A percentile compares a stretch with the other conserved stretches of the same genome.
Evolutionary conservation across 1,140 invertebrate species (phyloP).

Genomic region (Ceratitis capitata): DNA sequence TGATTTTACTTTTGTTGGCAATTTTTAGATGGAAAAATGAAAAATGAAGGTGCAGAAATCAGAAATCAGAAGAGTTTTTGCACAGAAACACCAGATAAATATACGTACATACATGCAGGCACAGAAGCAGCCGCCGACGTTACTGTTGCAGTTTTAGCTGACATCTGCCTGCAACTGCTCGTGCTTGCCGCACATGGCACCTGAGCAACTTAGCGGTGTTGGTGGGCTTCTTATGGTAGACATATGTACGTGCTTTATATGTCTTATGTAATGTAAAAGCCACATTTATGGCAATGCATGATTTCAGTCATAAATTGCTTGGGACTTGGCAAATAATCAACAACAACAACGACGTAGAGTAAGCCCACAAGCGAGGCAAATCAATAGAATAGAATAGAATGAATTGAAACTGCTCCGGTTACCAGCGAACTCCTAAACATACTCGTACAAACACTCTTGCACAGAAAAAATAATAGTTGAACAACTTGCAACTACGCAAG

Average conservation of each 20-base stretch:
- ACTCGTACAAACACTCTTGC: not conserved
- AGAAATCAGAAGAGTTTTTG: too few relatives aligned
- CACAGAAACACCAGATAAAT: too few relatives aligned
- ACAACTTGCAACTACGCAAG: too few relatives aligned
- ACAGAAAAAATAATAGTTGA: too few relatives aligned
- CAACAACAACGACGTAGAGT: not conserved
- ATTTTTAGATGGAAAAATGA: not conserved
- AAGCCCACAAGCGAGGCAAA: not conserved
- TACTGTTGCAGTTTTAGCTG: not conserved
- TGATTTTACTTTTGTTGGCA: not conserved
- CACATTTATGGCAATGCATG: slow-evolving; percentile 33
- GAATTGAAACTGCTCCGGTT: not conserved
- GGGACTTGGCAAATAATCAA: not conserved
- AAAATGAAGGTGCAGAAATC: not conserved
- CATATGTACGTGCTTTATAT: not conserved
- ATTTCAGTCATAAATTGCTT: slow-evolving; percentile 33
- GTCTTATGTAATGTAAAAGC: slow-evolving; percentile 32
- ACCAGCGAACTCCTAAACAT: not conserved
- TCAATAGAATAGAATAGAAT: not conserved
- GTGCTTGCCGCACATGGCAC: slow-evolving; percentile 1
- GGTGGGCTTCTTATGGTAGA: not conserved
- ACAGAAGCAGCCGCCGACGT: not conserved
- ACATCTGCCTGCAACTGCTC: not conserved
- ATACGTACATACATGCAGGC: not conserved
- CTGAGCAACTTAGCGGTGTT: too few relatives aligned